Evolutionary conservation across 2,888 invertebrate genomes (phyloP).

Genomic region (Zonitis immaculata): DNA sequence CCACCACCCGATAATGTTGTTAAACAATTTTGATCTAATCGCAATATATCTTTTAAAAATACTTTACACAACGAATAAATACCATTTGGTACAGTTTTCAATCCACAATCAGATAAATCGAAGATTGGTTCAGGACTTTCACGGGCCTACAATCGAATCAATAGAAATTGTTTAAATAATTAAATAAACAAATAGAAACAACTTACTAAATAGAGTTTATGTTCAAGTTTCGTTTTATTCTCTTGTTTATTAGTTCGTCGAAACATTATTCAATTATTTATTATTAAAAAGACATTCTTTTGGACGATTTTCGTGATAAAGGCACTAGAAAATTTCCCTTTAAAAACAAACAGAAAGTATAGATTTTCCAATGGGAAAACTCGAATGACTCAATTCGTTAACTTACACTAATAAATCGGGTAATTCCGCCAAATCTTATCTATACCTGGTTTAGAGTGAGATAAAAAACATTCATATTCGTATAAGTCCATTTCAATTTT

Average conservation of each 20-base stretch:
- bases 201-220: constrained; percentile 57
- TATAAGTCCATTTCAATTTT: too few relatives aligned
- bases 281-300: neutral
- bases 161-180: neutral
- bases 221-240: constrained; percentile 57
- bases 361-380: too few relatives aligned
- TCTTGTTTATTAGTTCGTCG: constrained; percentile 45
- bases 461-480: too few relatives aligned
- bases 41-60: constrained; percentile 68
- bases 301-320: neutral
- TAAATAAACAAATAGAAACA: constrained; percentile 9
- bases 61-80: constrained; percentile 78
- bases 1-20: constrained; percentile 68
- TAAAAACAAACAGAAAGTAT: too few relatives aligned
- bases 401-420: too few relatives aligned
- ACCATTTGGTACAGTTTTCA: constrained; percentile 69
- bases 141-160: constrained; percentile 51
- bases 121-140: constrained; percentile 79
- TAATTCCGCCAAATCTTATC: too few relatives aligned
- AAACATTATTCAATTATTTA: constrained; percentile 33
- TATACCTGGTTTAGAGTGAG: too few relatives aligned
- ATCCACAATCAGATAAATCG: constrained; percentile 73
- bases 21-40: constrained; percentile 65
- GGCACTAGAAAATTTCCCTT: too few relatives aligned
- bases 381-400: too few relatives aligned